Evolutionary conservation across 2,888 invertebrate species (phyloP), one percentile per base, ranked within the genome.

Genomic region (Ochropacha duplaris): DNA sequence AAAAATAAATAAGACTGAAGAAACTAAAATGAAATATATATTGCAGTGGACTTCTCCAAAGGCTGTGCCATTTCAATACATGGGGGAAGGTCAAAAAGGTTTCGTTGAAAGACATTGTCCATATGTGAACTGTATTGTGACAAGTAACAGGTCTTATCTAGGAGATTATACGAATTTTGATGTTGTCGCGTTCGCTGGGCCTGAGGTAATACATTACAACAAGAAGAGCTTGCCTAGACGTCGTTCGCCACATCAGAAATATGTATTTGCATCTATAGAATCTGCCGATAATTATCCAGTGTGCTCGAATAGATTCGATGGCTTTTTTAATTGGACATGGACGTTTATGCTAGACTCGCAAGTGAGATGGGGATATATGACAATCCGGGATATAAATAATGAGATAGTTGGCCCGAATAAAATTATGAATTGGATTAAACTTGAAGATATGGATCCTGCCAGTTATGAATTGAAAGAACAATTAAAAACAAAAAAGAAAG

Each of bases 311-410:
- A 65, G 54, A 34, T 75, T 74, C 4, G 66, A 87, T 26, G 68
- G 69, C 6, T 79, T 69, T 28, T 87, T 86, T 51, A 86, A 86
- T 56, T 83, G 84, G 77, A 84, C 86, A 1, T 86, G 84, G 86
- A 83, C 85, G 0, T 87, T 78, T 55, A 80, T 64, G 59, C 56
- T 81, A 2, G 72, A 82, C 39, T 82, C 85, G 0, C 83, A 86
- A 50, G 73, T 76, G 0, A 68, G 64, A 54, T 83, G 77, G 76
- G 81, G 80, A 1, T 87, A 86, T 51, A 64, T 86, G 6, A 74
- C 66, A 1, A 67, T 86, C 4, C 72, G 71, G 58, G 76, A 86
- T 63, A 49, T 57, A 4, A 22, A 74, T 1, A 71, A 71, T 2
- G 66, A 68, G 5, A 50, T 76, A n/a, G 64, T 83, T 22, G 83